Evolutionary conservation across 2,113 vertebrate genomes (phyloP).

Genomic region (Notechis scutatus): DNA sequence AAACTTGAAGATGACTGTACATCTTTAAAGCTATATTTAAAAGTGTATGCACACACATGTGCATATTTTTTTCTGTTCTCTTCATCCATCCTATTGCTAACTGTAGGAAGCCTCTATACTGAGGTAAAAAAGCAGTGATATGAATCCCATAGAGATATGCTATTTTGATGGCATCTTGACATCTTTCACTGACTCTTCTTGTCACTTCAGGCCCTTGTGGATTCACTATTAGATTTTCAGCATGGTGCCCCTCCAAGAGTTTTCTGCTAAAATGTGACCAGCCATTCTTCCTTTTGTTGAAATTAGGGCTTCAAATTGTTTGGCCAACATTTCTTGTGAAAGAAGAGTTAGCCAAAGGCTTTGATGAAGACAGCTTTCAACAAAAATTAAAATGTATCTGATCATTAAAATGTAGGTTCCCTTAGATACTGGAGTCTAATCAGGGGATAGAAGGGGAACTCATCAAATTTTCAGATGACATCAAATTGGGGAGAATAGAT

Average conservation of each 20-base stretch:
- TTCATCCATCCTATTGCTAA: slow-evolving; percentile 6
- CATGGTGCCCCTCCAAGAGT: slow-evolving; percentile 18
- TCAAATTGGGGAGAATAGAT: neutral
- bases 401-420: neutral
- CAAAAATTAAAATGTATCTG: neutral
- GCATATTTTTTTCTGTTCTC: slow-evolving; percentile 14
- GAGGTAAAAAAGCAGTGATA: slow-evolving; percentile 20
- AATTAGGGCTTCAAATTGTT: slow-evolving; percentile 29
- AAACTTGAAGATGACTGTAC: slow-evolving; percentile 39
- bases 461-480: neutral
- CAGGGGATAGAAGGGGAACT: neutral
- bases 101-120: slow-evolving; percentile 30
- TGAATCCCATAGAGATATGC: slow-evolving; percentile 22
- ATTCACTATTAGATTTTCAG: slow-evolving; percentile 32
- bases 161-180: slow-evolving; percentile 31
- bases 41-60: neutral
- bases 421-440: neutral
- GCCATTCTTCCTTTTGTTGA: slow-evolving; percentile 11
- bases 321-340: neutral
- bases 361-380: neutral
- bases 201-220: slow-evolving; percentile 35
- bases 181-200: slow-evolving; percentile 27
- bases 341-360: neutral
- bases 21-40: slow-evolving; percentile 31
- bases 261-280: neutral